Conservation (phyloP, 2,888 invertebrate species). For the Melieria picta region DNA sequence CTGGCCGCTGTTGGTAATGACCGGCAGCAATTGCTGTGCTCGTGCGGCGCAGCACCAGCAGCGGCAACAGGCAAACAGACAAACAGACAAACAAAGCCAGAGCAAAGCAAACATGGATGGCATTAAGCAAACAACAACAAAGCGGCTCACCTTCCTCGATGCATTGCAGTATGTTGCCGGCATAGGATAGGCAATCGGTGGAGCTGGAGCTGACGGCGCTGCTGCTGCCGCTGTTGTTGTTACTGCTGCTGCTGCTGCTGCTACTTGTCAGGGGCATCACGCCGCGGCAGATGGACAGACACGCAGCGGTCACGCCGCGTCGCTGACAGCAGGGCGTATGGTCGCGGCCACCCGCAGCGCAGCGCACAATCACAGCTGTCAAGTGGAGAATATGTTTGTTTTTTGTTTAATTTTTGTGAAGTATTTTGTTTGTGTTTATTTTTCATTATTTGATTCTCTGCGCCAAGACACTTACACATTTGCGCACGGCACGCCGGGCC, state of each 20-base stretch:
- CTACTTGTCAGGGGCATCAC: slow-evolving; percentile 62
- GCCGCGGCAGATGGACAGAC: slow-evolving; percentile 80
- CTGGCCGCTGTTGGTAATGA: too few relatives aligned
- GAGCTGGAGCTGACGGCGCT: slow-evolving; percentile 54
- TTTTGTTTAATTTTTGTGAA: background rate
- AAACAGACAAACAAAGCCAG: slow-evolving; percentile 19
- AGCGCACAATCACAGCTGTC: slow-evolving; percentile 64
- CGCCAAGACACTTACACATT: slow-evolving; percentile 71
- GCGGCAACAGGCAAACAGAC: slow-evolving; percentile 40
- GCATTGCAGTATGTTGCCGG: slow-evolving; percentile 86
- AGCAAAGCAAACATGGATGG: slow-evolving; percentile 17
- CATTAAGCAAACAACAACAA: slow-evolving; percentile 3
- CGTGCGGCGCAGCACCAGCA: slow-evolving; percentile 38
- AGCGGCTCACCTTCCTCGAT: slow-evolving; percentile 78
- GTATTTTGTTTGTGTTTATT: background rate
- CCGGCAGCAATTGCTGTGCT: too few relatives aligned
- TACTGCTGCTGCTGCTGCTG: slow-evolving; percentile 39
- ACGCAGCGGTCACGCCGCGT: slow-evolving; percentile 76
- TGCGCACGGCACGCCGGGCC: slow-evolving; percentile 81
- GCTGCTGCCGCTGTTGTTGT: slow-evolving; percentile 14
- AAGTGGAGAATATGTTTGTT: background rate
- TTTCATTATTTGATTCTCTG: background rate
- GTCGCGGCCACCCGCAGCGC: slow-evolving; percentile 73
- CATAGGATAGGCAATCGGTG: slow-evolving; percentile 80
- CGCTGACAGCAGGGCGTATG: slow-evolving; percentile 80